Conservation (phyloP, 2,888 invertebrate species). For the Pachydiplax longipennis region DNA sequence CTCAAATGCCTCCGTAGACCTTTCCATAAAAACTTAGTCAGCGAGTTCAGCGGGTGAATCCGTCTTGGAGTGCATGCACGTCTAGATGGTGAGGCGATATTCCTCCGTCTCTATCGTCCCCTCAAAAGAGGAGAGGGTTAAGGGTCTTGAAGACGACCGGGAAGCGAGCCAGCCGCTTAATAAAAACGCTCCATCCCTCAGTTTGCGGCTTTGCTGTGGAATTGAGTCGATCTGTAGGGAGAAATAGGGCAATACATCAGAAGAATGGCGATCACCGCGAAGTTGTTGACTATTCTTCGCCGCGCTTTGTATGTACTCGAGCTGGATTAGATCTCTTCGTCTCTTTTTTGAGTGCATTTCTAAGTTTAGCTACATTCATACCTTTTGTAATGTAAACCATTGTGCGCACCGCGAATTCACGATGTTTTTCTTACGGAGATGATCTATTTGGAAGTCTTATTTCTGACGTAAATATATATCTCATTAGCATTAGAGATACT, state of each 20-base stretch:
- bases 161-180: slow-evolving; percentile 29
- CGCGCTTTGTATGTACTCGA: background rate
- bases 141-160: slow-evolving; percentile 1
- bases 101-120: background rate
- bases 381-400: too few species aligned
- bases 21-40: background rate
- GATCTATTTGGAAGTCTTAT: too few species aligned
- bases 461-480: too few species aligned
- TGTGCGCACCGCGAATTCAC: too few species aligned
- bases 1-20: too few species aligned
- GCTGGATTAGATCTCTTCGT: background rate
- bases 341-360: background rate
- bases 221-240: too few species aligned
- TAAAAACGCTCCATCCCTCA: background rate
- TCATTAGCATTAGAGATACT: too few species aligned
- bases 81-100: background rate
- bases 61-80: background rate
- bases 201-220: background rate
- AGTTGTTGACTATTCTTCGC: background rate
- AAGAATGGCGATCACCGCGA: background rate
- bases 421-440: too few species aligned
- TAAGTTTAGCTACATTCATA: background rate
- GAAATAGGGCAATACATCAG: background rate
- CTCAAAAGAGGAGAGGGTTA: background rate
- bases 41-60: background rate